Base-by-base conservation (phyloP, 1,140 invertebrate genomes). In the Drosophila seguyi region DNA sequence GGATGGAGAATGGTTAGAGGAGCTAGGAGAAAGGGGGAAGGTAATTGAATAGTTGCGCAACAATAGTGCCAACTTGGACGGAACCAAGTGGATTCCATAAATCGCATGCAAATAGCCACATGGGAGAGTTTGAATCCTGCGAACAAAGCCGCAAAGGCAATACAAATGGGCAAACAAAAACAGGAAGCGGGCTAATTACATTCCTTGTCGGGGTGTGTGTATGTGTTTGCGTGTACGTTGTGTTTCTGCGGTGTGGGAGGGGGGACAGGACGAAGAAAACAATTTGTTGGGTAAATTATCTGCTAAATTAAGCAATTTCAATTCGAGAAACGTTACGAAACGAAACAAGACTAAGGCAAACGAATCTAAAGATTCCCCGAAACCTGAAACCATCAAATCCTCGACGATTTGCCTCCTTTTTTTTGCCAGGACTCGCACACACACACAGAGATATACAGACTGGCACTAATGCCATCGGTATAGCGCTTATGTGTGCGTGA, bases 271-370 rank as follows among this genome's bases (percentile, higher is more conserved):
- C 39, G 13, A 22, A 65, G 65, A 78, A 78, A 78, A 78, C 75
- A 79, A 78, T 78, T 78, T 71, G 75, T 63, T 79, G 74, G 50
- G 65, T 59, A 79, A 77, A 78, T 78, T 78, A 78, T 78, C 75
- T 78, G 75, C 34, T 79, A 78, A 78, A 78, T 78, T 78, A 78
- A 78, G 75, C 75, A 79, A 78, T 78, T 78, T 78, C 74, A 78
- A 78, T 78, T 78, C 75, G 52, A 79, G 57, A 72, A 79, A 74
- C 47, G 39, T 36, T 22, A 42, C 55, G 29, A 41, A 57, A 56
- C 55, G 20, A 59, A 69, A 31, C 62, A 44, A 41, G 39, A 39
- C 67, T 11, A 14, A 16, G 44, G 20, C 42, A 47, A 27, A 48
- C 47, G 45, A 56, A 42, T 50, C 47, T 10, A 27, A 78, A 42